phyloP scores from a whole-genome alignment of 2,113 vertebrate genomes.

The Ibidorhyncha struthersii region DNA sequence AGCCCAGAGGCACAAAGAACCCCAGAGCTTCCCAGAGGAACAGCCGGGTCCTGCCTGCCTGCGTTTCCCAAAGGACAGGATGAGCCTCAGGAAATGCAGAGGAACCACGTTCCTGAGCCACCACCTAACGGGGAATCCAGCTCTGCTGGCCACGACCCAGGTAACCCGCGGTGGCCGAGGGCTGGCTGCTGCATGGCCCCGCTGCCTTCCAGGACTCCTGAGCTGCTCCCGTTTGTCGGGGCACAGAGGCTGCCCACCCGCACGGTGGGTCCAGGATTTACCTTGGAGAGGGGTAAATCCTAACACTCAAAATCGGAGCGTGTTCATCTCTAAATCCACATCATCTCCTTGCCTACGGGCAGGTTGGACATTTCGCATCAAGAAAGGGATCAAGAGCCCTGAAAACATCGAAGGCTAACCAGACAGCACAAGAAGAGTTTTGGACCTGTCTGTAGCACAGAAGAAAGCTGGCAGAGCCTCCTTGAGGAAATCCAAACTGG shows the following conservation, averaged over 20 bases:
- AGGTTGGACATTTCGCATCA: background rate
- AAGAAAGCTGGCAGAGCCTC: background rate
- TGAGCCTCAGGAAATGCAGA: background rate
- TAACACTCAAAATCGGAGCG: accelerated
- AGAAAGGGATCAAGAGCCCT: background rate
- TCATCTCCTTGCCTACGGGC: background rate
- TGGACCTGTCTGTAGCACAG: background rate
- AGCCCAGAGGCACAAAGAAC: background rate
- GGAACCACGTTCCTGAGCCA: background rate
- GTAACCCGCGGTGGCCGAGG: accelerated
- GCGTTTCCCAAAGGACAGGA: background rate
- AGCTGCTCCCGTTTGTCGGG: background rate
- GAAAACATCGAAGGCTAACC: background rate
- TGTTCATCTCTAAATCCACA: background rate
- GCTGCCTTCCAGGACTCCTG: background rate
- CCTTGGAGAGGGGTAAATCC: background rate
- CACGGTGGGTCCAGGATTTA: background rate
- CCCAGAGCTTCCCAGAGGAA: background rate
- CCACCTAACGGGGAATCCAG: accelerated
- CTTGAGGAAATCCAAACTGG: background rate
- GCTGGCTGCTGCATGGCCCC: background rate
- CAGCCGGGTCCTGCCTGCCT: background rate
- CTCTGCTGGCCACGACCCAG: background rate
- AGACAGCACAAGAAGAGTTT: background rate
- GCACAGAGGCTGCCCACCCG: background rate